A percentile compares a stretch with the other conserved stretches of the same genome.
Evolutionary conservation across 2,113 vertebrate species (phyloP).

Genomic region (Corythornis madagascariensis): DNA sequence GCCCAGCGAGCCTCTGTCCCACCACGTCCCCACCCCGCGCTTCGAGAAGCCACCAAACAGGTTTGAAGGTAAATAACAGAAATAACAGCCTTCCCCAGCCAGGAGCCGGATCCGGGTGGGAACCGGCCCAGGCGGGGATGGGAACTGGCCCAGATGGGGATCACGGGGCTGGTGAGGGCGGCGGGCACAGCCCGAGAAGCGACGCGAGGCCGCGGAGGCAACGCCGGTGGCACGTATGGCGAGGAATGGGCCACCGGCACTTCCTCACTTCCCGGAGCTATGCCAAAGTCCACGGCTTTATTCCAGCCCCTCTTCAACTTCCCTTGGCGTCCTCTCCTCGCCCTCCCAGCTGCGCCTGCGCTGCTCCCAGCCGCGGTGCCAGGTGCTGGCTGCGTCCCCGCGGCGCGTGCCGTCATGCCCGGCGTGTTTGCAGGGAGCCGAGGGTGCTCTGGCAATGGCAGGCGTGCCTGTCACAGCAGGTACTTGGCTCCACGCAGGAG

Average conservation of each 20-base stretch:
- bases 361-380: neutral
- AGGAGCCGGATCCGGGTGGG: conserved; percentile 36
- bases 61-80: conserved; percentile 67
- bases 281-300: neutral
- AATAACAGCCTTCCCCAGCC: conserved; percentile 31
- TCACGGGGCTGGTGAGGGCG: neutral
- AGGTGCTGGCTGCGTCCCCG: neutral
- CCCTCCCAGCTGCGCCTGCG: neutral
- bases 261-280: neutral
- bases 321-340: neutral
- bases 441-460: neutral
- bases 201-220: accelerated
- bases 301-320: neutral
- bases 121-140: neutral
- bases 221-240: accelerated
- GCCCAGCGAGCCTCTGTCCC: neutral
- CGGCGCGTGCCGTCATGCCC: neutral
- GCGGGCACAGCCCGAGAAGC: neutral
- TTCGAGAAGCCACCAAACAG: conserved; percentile 61
- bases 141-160: neutral
- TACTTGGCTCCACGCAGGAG: neutral
- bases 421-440: neutral
- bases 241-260: neutral
- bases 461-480: conserved; percentile 44
- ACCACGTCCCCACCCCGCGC: neutral